Percentiles rank a stretch among this genome's conserved stretches.
Evolutionary conservation across 2,797 vertebrate species (phyloP).

Genomic region (Trachurus trachurus): DNA sequence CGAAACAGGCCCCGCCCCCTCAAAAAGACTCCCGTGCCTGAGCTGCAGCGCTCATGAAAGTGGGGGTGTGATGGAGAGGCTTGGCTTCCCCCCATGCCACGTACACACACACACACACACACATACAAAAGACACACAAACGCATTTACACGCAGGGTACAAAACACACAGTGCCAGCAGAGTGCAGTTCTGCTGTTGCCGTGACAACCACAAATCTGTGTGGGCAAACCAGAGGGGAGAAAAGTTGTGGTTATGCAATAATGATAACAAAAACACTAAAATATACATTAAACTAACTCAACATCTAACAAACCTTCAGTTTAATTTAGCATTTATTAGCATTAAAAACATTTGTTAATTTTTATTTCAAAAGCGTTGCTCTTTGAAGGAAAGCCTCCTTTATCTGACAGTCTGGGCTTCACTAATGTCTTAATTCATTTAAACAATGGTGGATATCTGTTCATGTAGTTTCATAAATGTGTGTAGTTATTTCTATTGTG

Average conservation of each 20-base stretch:
- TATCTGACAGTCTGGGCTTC: no score
- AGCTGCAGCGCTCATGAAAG: conserved; percentile 66
- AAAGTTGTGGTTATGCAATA: conserved; percentile 46
- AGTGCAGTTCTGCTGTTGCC: conserved; percentile 76
- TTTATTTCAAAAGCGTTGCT: no score
- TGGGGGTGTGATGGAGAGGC: conserved; percentile 44
- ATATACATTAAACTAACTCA: no score
- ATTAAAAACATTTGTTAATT: no score
- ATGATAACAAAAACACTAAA: background rate
- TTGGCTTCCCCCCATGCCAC: conserved; percentile 41
- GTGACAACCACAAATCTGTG: conserved; percentile 78
- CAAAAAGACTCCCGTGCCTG: conserved; percentile 45
- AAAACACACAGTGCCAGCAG: conserved; percentile 39
- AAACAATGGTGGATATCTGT: no score
- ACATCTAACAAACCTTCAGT: no score
- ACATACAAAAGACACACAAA: conserved; percentile 8
- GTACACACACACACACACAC: conserved; percentile 27
- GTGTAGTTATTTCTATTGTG: no score
- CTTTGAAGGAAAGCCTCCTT: no score
- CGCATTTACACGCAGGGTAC: conserved; percentile 8
- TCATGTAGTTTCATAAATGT: no score
- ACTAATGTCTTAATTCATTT: no score
- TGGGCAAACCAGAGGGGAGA: conserved; percentile 35
- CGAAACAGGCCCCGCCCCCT: conserved; percentile 78
- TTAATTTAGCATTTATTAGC: no score